These are phyloP conservation scores for Odontocolon sp. DNA, from an alignment of 2,888 invertebrate genomes.

Conservation along the genomic window DNA sequence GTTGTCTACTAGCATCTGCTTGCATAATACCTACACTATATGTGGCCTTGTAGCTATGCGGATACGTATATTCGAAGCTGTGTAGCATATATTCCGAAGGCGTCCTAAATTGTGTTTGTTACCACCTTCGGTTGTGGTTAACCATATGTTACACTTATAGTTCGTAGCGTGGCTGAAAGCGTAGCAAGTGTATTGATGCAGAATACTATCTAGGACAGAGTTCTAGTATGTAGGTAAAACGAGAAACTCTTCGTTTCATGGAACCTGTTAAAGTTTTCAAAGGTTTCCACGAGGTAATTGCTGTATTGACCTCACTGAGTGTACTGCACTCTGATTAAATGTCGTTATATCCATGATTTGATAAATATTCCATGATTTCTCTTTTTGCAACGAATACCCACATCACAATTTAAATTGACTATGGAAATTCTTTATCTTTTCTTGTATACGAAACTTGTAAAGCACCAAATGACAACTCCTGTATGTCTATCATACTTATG, in stretches of 20 bases:
- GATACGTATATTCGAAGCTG: not conserved
- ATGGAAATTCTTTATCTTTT: not conserved
- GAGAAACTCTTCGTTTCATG: constrained; percentile 41
- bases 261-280: constrained; percentile 43
- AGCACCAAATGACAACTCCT: no score
- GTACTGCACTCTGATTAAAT: not conserved
- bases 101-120: constrained; percentile 27
- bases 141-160: constrained; percentile 4
- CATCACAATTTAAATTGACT: constrained; percentile 4
- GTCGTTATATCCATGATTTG: not conserved
- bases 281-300: constrained; percentile 43
- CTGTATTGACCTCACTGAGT: constrained; percentile 33
- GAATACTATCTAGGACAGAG: constrained; percentile 25
- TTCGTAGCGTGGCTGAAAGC: not conserved
- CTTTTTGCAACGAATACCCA: not conserved
- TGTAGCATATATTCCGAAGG: not conserved
- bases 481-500: not conserved
- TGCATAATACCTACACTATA: not conserved
- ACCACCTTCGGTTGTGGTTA: constrained; percentile 20
- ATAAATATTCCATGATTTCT: constrained; percentile 24
- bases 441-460: not conserved
- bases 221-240: no score
- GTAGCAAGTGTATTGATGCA: not conserved
- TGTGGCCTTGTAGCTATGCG: not conserved
- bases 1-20: not conserved